phyloP scores from a whole-genome alignment of 2,888 invertebrate genomes.

The Oscheius sp. region DNA sequence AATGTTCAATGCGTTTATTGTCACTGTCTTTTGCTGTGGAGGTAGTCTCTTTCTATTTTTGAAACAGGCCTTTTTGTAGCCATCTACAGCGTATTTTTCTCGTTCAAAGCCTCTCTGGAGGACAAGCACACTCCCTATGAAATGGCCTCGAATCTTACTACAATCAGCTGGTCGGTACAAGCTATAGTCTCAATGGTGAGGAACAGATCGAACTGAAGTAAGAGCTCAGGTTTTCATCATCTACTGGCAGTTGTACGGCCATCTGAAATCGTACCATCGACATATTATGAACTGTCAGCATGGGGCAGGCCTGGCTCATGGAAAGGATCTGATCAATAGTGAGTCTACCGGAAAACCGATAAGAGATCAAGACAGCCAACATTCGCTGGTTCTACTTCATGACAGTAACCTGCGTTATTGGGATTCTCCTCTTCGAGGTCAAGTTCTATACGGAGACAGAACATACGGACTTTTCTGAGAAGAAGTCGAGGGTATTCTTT shows the following conservation, averaged over 20 bases:
- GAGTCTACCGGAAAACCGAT: not conserved
- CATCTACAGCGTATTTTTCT: constrained; percentile 45
- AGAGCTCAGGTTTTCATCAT: constrained; percentile 38
- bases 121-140: constrained; percentile 46
- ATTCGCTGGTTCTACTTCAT: constrained; percentile 42
- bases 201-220: no score
- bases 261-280: constrained; percentile 44
- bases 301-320: constrained; percentile 36
- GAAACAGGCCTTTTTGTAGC: constrained; percentile 32
- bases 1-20: constrained; percentile 29
- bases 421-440: constrained; percentile 42
- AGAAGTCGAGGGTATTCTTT: constrained; percentile 41
- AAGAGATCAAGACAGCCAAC: constrained; percentile 36
- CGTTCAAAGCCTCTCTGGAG: constrained; percentile 46
- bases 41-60: constrained; percentile 2
- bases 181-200: constrained; percentile 44
- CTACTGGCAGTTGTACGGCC: constrained; percentile 55
- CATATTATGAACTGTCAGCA: constrained; percentile 36
- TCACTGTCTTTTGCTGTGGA: not conserved
- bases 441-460: constrained; percentile 48
- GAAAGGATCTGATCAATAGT: constrained; percentile 34
- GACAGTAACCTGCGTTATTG: constrained; percentile 37
- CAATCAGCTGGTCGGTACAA: constrained; percentile 52
- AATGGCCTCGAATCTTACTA: constrained; percentile 46
- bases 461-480: constrained; percentile 47